Evolutionary conservation across 1,140 invertebrate genomes (phyloP), one percentile per base, ranked within the genome.

Genomic region (Armadillidium nasatum): DNA sequence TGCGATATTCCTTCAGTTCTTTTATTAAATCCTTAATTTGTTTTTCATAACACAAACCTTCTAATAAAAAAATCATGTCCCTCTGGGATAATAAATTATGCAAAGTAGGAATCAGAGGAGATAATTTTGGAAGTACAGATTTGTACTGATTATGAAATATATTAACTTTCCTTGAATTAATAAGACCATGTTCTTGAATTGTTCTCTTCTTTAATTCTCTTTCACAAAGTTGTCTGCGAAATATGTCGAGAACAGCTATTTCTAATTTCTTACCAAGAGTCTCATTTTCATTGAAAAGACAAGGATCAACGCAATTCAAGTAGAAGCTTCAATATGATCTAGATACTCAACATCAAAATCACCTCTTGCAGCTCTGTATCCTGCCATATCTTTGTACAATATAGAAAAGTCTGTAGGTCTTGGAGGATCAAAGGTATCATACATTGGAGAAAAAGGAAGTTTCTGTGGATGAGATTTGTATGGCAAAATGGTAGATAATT

Each of bases 41-140:
- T 60, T 60, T 19, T 60, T 60, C 50, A 60, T 60, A 60, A 60
- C 50, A 15, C 19, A 60, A 19, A 60, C 50, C 19, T 60, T 60
- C 50, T 7, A 60, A 60, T 60, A 60, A 60, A 19, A 15, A 60
- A 2, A 19, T 60, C 50, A 60, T 60, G 11, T 60, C 50, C 4
- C 19, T 19, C 11, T 60, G 50, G 11, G 50, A 60, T 13, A 60
- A 19, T 19, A 60, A 60, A 13, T 15, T 60, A 19, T 60, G 50
- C 50, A 60, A 60, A 15, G 50, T 7, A 15, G 50, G 50, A 15
- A 60, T 60, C 50, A 60, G 7, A 60, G 11, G 11, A 3, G 19
- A 13, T 15, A 60, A 60, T 60, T 60, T 60, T 60, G 50, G 50
- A 60, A 60, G 50, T 15, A 19, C 50, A 60, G 50, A 60, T 60